Base-by-base conservation (phyloP, 2,797 vertebrate species). In the Neosilurus hyrtlii region DNA sequence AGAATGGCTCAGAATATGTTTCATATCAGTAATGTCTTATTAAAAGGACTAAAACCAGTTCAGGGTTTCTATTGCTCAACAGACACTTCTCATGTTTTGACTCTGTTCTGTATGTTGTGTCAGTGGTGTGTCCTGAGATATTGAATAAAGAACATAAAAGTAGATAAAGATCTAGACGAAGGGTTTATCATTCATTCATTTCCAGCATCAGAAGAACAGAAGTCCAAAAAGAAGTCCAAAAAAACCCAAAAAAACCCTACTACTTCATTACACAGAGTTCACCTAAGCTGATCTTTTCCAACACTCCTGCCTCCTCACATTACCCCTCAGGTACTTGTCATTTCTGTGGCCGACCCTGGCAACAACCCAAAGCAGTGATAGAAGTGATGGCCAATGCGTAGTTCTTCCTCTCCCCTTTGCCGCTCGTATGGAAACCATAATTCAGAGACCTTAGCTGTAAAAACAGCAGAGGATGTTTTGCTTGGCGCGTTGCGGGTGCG, bases 391-490 rank as follows among this genome's bases (percentile, higher is more conserved):
- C 88, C 86, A 89, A 89, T 81, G 86, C 86, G 80, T 88, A 66
- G 61, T 74, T 86, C 87, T 90, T 80, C 12, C 84, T 86, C 89
- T 73, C 79, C 86, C 81, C 87, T 79, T 35, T 72, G 67, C 88
- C 80, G 87, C 71, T 83, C 74, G 87, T 89, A 91, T 91, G 91
- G 93, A 94, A 93, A 91, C 91, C 93, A 92, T 91, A 91, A 93
- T 92, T 92, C 91, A 86, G 87, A 91, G 90, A 89, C 89, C 87
- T 91, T 88, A 90, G 89, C 93, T 92, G 89, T 91, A 92, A 93
- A 93, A 94, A 93, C 93, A 93, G 86, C 86, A 87, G 89, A 93
- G 93, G 94, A 94, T 94, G 93, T 95, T 94, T 93, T 94, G 89
- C 89, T 95, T 95, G 94, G 94, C 94, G 87, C 82, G 59, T 89